Percentiles rank a stretch among this genome's conserved stretches.
Conservation (phyloP, 2,797 vertebrate genomes). For the Hippocampus kuda region DNA sequence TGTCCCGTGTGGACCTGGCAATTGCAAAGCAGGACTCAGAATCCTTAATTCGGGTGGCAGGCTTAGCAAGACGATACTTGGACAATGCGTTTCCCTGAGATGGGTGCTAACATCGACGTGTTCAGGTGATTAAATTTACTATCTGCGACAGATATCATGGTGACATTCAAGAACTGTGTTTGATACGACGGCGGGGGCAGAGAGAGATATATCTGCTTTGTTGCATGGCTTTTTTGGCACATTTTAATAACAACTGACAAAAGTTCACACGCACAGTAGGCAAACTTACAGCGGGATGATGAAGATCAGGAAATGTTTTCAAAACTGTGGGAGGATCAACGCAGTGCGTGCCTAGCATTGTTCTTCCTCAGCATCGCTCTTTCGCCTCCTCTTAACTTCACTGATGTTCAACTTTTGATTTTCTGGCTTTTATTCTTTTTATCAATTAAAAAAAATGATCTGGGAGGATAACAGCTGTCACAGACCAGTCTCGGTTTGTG, state of each 20-base stretch:
- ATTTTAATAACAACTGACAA: background rate
- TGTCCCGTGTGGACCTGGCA: conserved; percentile 75
- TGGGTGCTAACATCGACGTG: background rate
- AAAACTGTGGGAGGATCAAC: conserved; percentile 28
- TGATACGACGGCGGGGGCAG: background rate
- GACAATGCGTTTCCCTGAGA: background rate
- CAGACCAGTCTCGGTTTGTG: background rate
- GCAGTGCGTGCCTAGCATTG: conserved; percentile 22
- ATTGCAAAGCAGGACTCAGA: conserved; percentile 2
- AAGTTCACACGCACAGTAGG: background rate
- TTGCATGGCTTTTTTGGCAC: background rate
- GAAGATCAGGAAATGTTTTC: conserved; percentile 5
- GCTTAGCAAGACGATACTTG: background rate
- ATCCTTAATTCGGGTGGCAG: background rate
- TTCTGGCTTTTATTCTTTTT: conserved; percentile 11
- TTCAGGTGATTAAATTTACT: too few relatives aligned
- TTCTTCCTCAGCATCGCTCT: conserved; percentile 20
- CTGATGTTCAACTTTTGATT: conserved; percentile 49
- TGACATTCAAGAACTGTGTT: background rate
- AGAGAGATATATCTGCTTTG: background rate
- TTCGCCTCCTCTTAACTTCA: conserved; percentile 31
- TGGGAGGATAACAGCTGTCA: conserved; percentile 39
- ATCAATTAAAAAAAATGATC: background rate
- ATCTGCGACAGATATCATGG: background rate
- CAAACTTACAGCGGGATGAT: background rate